Base-by-base conservation (phyloP, 2,113 vertebrate species). In the Heliornis fulica region DNA sequence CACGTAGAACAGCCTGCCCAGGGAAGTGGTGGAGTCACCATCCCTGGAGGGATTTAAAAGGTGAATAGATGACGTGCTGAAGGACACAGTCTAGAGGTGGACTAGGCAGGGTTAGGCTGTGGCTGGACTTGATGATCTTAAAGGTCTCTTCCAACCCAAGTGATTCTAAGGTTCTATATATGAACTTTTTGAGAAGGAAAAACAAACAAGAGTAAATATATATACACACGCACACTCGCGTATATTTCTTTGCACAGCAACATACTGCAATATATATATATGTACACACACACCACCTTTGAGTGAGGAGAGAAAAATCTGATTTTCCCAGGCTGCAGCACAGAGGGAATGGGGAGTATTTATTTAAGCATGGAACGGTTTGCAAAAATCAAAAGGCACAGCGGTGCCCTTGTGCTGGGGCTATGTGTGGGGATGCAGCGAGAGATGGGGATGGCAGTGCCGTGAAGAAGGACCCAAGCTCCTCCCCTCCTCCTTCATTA, bases 381-480 rank as follows among this genome's bases (percentile, higher is more conserved):
- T 34, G 32, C 46, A 45, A 51, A 59, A 56, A 16, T 19, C 3
- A 34, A 51, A 34, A 34, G 46, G 36, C 31, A 9, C 0, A 0
- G 38, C 2, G 2, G 20, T 3, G 25, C 22, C 36, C 74, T 51
- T 1, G 3, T 6, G 3, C 38, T 2, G 4, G 69, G 63, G 48
- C 81, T 7, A 4, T 1, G 38, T 0, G 9, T 3, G 10, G 57
- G 61, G 79, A 60, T 3, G 7, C 12, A 43, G 83, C 32, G 40
- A 15, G 59, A 68, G 41, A 6, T 7, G 34, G 36, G 28, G 45
- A n/a, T 1, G 60, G 57, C 64, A 68, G 21, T 1, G 5, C 43
- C 20, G 4, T 45, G 31, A n/a, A 63, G 38, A 65, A 50, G 1
- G 9, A 51, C 14, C 38, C 4, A 0, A 76, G 64, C 78, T 79